Base-by-base conservation (phyloP, 2,113 vertebrate species). In the Clarias batrachus region DNA sequence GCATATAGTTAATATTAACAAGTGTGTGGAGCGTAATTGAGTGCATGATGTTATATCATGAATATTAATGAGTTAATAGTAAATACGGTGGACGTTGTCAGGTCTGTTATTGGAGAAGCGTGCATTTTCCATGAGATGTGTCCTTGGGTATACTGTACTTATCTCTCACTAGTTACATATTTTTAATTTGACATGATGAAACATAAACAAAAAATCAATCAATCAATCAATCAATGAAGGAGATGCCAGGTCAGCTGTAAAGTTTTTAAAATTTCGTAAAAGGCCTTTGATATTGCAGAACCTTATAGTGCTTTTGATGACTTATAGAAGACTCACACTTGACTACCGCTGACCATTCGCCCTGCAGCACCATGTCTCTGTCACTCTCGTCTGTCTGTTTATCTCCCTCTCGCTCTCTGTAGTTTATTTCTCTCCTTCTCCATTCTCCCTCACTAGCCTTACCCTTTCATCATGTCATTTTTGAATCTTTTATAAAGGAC, bases 391-490 rank as follows among this genome's bases (percentile, higher is more conserved):
- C 27, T 70, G 16, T 80, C 8, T 80, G 3, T 41, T 6, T 60
- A 6, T 76, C 7, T 30, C 25, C 19, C 11, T 78, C 19, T 3
- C 17, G 25, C 41, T 78, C 54, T 57, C 52, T 33, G 25, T 30
- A 57, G 52, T 79, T 79, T 33, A 30, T 79, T 59, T 79, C 25
- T 56, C 73, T 54, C 74, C 21, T 21, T 54, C 60, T 82, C 30
- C 17, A 19, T 62, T 25, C 57, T 23, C 57, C 41, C 33, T 82
- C 60, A 48, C 41, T 52, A 12, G 8, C 84, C 63, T 85, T 37
- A 85, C 78, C 56, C 25, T 78, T 94, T 94, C 92, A 93, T 94
- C 92, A 91, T 91, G 88, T 89, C 85, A 66, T 78, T 41, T 54
- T n/a, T 85, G 17, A 77, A 85, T 85, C 23, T 85, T 85, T 78